Percentiles rank a stretch among this genome's conserved stretches.
Conservation (phyloP, 1,140 invertebrate genomes). For the Brachionus paranguensis region DNA sequence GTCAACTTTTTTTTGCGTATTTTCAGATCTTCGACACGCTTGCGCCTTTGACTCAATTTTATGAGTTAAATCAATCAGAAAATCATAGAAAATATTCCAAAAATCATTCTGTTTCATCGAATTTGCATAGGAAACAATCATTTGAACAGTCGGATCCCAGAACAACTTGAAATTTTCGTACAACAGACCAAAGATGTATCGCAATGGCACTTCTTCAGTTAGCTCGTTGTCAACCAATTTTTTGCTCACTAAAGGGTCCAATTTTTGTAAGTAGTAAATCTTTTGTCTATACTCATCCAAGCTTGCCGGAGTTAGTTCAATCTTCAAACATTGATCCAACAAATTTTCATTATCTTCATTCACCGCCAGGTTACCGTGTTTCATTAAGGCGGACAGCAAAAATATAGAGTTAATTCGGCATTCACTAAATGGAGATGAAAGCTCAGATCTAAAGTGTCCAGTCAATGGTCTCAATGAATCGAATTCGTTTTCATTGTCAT, state of each 20-base stretch:
- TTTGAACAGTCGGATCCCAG: constrained; percentile 72
- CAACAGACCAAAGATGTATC: constrained; percentile 72
- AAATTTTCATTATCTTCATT: constrained; percentile 46
- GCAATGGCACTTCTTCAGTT: constrained; percentile 58
- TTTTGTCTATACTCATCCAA: constrained; percentile 73
- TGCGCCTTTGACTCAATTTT: constrained; percentile 43
- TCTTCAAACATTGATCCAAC: constrained; percentile 65
- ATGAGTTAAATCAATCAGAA: constrained; percentile 59
- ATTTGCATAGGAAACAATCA: constrained; percentile 68
- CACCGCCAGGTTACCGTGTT: not conserved
- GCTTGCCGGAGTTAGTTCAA: constrained; percentile 64
- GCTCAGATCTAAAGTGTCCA: not conserved
- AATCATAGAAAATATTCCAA: constrained; percentile 68
- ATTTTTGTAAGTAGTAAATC: constrained; percentile 66
- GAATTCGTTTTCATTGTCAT: not conserved
- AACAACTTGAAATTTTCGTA: constrained; percentile 79
- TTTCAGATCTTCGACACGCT: not conserved
- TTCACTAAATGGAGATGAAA: not conserved
- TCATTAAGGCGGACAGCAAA: not conserved
- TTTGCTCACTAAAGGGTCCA: constrained; percentile 57
- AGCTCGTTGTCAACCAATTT: constrained; percentile 45
- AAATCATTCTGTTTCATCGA: constrained; percentile 64
- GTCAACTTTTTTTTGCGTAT: not conserved
- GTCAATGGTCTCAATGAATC: not conserved
- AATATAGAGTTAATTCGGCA: not conserved